Evolutionary conservation across 2,797 vertebrate genomes (phyloP).

Genomic region (Anabas testudineus): DNA sequence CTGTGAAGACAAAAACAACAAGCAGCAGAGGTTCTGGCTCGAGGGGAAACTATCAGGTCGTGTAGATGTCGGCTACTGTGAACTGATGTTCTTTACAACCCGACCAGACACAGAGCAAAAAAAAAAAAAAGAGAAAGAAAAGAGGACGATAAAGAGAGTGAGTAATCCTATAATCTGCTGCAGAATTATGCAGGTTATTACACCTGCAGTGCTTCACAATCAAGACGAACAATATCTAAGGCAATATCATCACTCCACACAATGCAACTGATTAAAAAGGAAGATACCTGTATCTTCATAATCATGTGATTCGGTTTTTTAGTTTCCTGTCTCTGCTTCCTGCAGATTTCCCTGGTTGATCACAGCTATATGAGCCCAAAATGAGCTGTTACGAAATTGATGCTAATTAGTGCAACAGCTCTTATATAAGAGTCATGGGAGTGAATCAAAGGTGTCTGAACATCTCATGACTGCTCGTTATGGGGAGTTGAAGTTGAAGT

Average conservation of each 20-base stretch:
- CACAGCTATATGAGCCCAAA: not conserved
- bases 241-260: not conserved
- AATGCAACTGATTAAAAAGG: not conserved
- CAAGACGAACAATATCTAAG: too few species aligned
- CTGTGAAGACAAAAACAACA: conserved; percentile 32
- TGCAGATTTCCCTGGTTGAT: not conserved
- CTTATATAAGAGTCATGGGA: conserved; percentile 59
- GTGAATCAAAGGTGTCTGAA: conserved; percentile 21
- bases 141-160: not conserved
- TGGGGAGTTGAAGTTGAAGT: conserved; percentile 46
- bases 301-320: not conserved
- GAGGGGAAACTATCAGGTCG: conserved; percentile 25
- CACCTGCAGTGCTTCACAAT: not conserved
- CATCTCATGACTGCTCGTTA: conserved; percentile 47
- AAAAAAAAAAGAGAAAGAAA: not conserved
- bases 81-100: conserved; percentile 18
- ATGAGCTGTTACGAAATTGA: conserved; percentile 16
- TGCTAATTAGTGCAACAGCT: conserved; percentile 14
- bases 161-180: not conserved
- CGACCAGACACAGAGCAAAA: conserved; percentile 6
- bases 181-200: not conserved
- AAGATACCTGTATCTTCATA: not conserved
- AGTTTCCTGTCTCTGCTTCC: too few species aligned
- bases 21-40: conserved; percentile 17
- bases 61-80: conserved; percentile 22